Percentiles rank a stretch among this genome's conserved stretches.
Evolutionary conservation across 1,140 invertebrate genomes (phyloP).

Genomic region (Trissolcus basalis): DNA sequence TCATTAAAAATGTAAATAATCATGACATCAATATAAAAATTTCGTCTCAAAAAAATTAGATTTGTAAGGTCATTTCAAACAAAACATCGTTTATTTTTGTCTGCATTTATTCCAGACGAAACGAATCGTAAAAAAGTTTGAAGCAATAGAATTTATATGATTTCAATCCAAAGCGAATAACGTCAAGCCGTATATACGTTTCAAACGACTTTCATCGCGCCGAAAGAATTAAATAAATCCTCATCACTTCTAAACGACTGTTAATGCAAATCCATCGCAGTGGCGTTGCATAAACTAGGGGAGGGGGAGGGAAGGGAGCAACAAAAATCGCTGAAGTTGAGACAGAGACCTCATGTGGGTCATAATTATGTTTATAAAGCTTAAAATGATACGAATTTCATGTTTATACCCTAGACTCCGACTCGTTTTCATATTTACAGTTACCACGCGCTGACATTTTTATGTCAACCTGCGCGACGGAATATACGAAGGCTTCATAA

Average conservation of each 20-base stretch:
- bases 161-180: constrained; percentile 23
- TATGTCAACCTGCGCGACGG: constrained; percentile 26
- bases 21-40: neutral
- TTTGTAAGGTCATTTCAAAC: no score
- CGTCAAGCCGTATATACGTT: constrained; percentile 40
- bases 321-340: constrained; percentile 31
- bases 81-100: constrained; percentile 8
- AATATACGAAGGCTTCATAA: constrained; percentile 35
- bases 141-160: constrained; percentile 36
- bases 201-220: constrained; percentile 29
- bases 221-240: constrained; percentile 46
- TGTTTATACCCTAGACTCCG: constrained; percentile 30
- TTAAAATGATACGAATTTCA: constrained; percentile 50
- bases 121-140: constrained; percentile 17
- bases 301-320: neutral
- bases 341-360: constrained; percentile 29
- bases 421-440: constrained; percentile 55
- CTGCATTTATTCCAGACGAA: constrained; percentile 8
- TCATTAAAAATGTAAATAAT: constrained; percentile 9
- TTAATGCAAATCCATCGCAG: constrained; percentile 36
- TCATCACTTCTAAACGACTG: constrained; percentile 32
- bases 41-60: no score
- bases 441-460: constrained; percentile 39
- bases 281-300: constrained; percentile 7
- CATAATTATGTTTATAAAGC: constrained; percentile 48